Evolutionary conservation across 2,888 invertebrate species (phyloP).

Genomic region (Oscheius onirici): DNA sequence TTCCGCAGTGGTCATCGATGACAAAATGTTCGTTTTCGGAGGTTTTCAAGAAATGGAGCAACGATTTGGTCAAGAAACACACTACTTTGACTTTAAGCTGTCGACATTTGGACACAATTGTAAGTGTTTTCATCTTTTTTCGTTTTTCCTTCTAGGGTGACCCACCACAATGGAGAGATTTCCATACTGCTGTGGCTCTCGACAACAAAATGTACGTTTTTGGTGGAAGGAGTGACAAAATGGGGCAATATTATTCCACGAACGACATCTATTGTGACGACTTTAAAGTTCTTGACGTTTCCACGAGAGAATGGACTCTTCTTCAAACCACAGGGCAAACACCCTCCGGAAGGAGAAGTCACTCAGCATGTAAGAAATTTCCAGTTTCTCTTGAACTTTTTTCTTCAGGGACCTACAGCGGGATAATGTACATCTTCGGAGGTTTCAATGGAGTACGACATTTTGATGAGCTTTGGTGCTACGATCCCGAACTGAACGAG

Average conservation of each 20-base stretch:
- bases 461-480: constrained; percentile 85
- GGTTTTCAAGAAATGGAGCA: constrained; percentile 88
- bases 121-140: constrained; percentile 37
- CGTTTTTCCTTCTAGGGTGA: constrained; percentile 75
- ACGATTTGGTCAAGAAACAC: constrained; percentile 83
- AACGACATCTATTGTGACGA: constrained; percentile 79
- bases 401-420: constrained; percentile 83
- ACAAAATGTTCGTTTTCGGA: constrained; percentile 86
- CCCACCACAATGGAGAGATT: constrained; percentile 83
- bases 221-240: constrained; percentile 84
- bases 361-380: constrained; percentile 84
- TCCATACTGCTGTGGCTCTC: constrained; percentile 85
- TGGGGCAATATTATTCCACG: constrained; percentile 75
- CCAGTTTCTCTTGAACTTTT: background rate
- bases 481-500: constrained; percentile 73
- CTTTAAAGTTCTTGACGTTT: constrained; percentile 77
- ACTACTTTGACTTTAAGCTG: constrained; percentile 81
- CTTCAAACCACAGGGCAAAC: background rate
- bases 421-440: constrained; percentile 86
- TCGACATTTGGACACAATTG: constrained; percentile 75
- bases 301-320: constrained; percentile 79
- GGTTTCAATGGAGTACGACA: constrained; percentile 87
- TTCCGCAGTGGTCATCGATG: constrained; percentile 78
- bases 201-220: constrained; percentile 86
- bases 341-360: constrained; percentile 86